Conservation (phyloP, 1,140 invertebrate genomes). For the Polypedilum vanderplanki region DNA sequence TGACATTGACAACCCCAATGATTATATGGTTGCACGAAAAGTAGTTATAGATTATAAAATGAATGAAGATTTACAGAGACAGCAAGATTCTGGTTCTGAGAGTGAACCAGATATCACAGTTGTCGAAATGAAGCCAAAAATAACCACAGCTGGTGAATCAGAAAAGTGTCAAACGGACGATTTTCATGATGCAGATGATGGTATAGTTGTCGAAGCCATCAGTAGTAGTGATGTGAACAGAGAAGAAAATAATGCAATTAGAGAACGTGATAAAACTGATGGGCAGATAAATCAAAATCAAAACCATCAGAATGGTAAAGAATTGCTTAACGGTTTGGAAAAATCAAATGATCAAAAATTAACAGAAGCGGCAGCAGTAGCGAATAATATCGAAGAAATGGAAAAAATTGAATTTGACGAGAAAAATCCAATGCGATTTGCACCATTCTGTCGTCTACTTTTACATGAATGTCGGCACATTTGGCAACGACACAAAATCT, state of each 20-base stretch:
- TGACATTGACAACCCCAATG: conserved; percentile 15
- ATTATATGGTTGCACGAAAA: neutral
- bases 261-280: neutral
- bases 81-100: neutral
- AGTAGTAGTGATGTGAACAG: neutral
- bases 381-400: neutral
- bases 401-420: neutral
- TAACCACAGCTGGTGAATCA: neutral
- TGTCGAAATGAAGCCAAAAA: neutral
- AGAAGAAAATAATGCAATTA: neutral
- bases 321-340: neutral
- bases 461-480: conserved; percentile 42
- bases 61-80: neutral
- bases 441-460: conserved; percentile 33
- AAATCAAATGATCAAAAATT: neutral
- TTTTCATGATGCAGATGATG: too few species aligned
- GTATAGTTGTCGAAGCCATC: neutral
- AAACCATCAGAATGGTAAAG: neutral
- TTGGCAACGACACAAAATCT: conserved; percentile 52
- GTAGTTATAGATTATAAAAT: conserved; percentile 4
- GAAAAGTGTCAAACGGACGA: neutral
- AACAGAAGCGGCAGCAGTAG: neutral
- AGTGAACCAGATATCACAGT: conserved; percentile 4
- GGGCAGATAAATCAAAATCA: neutral
- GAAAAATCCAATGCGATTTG: conserved; percentile 29